Evolutionary conservation across 2,888 invertebrate genomes (phyloP), one percentile per base, ranked within the genome.

Genomic region (Agrypnus murinus): DNA sequence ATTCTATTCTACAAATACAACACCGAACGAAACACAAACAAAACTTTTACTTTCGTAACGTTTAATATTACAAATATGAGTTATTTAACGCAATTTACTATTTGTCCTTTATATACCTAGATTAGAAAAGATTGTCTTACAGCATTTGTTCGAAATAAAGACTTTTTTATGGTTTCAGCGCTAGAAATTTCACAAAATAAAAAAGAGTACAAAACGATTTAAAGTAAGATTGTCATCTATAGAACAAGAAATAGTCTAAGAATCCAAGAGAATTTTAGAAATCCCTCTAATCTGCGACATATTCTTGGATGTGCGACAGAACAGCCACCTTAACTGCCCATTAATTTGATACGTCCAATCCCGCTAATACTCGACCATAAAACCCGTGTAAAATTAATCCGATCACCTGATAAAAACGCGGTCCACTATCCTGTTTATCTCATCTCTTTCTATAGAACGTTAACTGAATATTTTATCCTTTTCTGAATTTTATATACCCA

Each of bases 281-380:
- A 69, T 69, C 69, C 50, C 48, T 53, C 46, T 58, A 70, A 65
- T 65, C 65, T 45, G 53, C 53, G 53, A 70, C 70, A 70, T 65
- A 65, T 60, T 70, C 65, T 60, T 40, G 48, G 55, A 65, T 65
- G 70, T 53, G 50, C 50, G 65, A 69, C 57, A 62, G 59, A 65
- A 59, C 40, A 50, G 59, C 72, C 59, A 65, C 65, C 58, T 70
- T 74, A 74, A 69, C 72, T 71, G 72, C 62, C 73, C 74, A 74
- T 74, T 74, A 74, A 74, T 74, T 74, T 74, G 67, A 71, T 71
- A 69, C 70, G 73, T 58, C 72, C 72, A 65, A 73, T 71, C 69
- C 62, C 50, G 60, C 69, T 73, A 72, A 73, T 73, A 73, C 74
- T 25, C 55, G 19, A 48, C 62, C 46, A 57, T 69, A 72, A 69